Percentiles rank a stretch among this genome's conserved stretches.
Evolutionary conservation across 2,797 vertebrate species (phyloP).

Genomic region (Discoglossus pictus): DNA sequence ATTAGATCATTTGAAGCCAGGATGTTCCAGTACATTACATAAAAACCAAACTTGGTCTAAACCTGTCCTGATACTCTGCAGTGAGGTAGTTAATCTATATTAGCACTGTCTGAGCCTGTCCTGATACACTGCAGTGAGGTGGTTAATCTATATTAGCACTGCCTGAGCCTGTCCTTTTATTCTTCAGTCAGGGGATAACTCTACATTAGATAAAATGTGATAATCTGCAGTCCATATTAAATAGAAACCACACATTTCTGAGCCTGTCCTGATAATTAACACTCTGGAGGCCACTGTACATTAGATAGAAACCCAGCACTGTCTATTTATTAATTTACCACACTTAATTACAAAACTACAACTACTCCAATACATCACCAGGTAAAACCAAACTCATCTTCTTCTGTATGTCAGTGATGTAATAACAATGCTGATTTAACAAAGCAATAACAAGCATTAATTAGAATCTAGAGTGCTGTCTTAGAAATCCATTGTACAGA

Average conservation of each 20-base stretch:
- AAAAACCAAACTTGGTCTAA: neutral
- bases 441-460: neutral
- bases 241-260: no score
- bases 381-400: neutral
- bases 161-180: constrained; percentile 1
- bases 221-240: no score
- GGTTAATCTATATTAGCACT: no score
- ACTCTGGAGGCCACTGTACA: no score
- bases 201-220: no score
- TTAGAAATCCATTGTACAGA: neutral
- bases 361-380: no score
- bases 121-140: neutral
- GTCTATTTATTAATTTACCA: no score
- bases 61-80: constrained; percentile 8
- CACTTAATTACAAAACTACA: no score
- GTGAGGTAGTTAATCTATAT: no score
- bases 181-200: no score
- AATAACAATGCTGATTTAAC: neutral
- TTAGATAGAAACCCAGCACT: no score
- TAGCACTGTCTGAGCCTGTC: neutral
- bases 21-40: neutral
- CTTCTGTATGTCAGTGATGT: neutral
- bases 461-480: neutral
- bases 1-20: neutral
- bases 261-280: no score